Evolutionary conservation across 1,140 invertebrate species (phyloP).

Genomic region (Cylas formicarius): DNA sequence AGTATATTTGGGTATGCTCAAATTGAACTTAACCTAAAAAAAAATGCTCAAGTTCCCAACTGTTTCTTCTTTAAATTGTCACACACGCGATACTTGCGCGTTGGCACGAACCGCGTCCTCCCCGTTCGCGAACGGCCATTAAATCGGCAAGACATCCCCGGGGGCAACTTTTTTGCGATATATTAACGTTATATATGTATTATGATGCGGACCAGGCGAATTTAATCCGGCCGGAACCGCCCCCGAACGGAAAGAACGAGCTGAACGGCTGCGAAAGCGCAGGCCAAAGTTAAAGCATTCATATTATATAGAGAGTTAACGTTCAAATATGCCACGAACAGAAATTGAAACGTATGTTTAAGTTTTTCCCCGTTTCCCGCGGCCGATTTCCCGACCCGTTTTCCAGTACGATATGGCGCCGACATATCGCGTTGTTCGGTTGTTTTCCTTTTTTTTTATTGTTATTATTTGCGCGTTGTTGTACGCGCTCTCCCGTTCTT

Average conservation of each 20-base stretch:
- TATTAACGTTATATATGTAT: slow-evolving; percentile 43
- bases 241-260: slow-evolving; percentile 25
- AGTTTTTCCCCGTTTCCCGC: slow-evolving; percentile 33
- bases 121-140: no score
- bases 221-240: slow-evolving; percentile 19
- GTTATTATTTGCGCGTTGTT: no score
- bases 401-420: no score
- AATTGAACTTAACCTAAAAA: no score
- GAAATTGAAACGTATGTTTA: slow-evolving; percentile 42
- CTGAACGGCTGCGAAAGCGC: slow-evolving; percentile 31
- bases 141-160: slow-evolving; percentile 21
- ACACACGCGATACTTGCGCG: no score
- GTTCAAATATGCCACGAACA: slow-evolving; percentile 42
- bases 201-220: slow-evolving; percentile 36
- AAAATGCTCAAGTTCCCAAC: no score
- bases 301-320: slow-evolving; percentile 43
- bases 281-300: slow-evolving; percentile 41
- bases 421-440: no score
- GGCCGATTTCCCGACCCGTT: slow-evolving; percentile 21
- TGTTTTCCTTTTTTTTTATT: no score
- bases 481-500: no score
- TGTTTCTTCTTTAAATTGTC: no score
- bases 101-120: no score
- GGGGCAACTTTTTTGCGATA: slow-evolving; percentile 39
- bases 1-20: no score